Evolutionary conservation across 2,113 vertebrate species (phyloP), one percentile per base, ranked within the genome.

Genomic region (Thryonomys swinderianus): DNA sequence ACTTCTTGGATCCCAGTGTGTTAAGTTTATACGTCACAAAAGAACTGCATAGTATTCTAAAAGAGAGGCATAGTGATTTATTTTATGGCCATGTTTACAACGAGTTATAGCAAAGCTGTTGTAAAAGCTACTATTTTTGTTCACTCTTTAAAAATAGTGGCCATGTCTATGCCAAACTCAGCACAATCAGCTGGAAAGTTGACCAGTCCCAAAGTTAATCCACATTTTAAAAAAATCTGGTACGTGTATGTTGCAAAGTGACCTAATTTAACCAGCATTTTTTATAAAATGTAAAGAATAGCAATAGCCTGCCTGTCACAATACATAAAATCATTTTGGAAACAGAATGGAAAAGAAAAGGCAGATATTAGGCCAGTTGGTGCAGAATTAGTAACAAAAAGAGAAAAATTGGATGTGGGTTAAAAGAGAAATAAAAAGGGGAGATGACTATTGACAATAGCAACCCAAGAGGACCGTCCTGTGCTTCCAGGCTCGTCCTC

Each of bases 311-410:
- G 3, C 10, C 7, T 82, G 73, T 88, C 32, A 95, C 10, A 51
- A 0, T 57, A 10, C 27, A 45, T 83, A 42, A 45, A 92, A 32
- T 76, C 66, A 0, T 67, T 94, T 90, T 66, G 23, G 32, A 93
- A 92, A 62, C 17, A 25, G 53, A 81, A 83, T 74, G 21, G 84
- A 93, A 82, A 78, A 89, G 10, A 69, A 69, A 64, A 62, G 20
- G 6, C 37, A 20, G 2, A 7, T 11, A 61, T 7, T 67, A 27
- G 42, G 4, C 1, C 0, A 62, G 34, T 59, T 20, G 21, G 5
- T 66, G 30, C 0, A 71, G 32, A 51, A n/a, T 59, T 79, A 67
- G 67, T 30, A 20, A 92, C n/a, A 89, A 78, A 51, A 9, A 69
- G 0, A 32, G 5, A 37, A 48, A 1, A 69, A 83, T 0, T 34